Evolutionary conservation across 2,888 invertebrate genomes (phyloP).

Genomic region (Andrena hattorfiana): DNA sequence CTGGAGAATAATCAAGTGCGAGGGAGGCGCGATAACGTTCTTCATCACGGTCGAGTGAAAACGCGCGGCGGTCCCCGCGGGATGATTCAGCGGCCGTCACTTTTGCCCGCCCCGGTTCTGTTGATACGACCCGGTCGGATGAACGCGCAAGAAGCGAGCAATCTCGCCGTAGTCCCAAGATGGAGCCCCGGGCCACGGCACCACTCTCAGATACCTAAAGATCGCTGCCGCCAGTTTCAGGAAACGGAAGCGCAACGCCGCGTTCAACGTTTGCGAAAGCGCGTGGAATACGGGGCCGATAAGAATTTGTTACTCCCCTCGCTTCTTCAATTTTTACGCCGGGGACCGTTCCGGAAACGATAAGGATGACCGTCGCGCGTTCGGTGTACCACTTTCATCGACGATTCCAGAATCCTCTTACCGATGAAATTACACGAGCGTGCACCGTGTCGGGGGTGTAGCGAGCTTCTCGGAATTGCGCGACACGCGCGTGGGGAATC

Average conservation of each 20-base stretch:
- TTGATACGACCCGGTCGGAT: constrained; percentile 42
- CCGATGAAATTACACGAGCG: neutral
- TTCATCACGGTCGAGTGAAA: constrained; percentile 49
- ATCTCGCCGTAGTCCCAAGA: constrained; percentile 39
- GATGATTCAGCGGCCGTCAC: constrained; percentile 44
- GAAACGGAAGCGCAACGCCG: neutral
- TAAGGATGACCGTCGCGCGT: neutral
- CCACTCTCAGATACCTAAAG: neutral
- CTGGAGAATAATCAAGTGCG: constrained; percentile 43
- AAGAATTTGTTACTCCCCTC: neutral
- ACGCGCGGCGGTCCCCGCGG: constrained; percentile 31
- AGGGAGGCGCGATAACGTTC: constrained; percentile 40
- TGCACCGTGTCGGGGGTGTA: too few relatives aligned
- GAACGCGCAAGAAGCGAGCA: constrained; percentile 46
- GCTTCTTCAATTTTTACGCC: neutral
- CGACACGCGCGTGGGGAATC: neutral
- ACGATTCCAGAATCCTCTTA: constrained; percentile 1
- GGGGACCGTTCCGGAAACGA: neutral
- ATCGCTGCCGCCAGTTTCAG: neutral
- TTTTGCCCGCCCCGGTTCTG: constrained; percentile 44
- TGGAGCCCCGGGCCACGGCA: constrained; percentile 10
- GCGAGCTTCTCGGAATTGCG: neutral
- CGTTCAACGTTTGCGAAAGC: constrained; percentile 1
- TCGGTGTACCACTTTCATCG: too few relatives aligned
- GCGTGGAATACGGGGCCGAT: neutral